Conservation (phyloP, 2,797 vertebrate genomes). For the Gastrophryne carolinensis region DNA sequence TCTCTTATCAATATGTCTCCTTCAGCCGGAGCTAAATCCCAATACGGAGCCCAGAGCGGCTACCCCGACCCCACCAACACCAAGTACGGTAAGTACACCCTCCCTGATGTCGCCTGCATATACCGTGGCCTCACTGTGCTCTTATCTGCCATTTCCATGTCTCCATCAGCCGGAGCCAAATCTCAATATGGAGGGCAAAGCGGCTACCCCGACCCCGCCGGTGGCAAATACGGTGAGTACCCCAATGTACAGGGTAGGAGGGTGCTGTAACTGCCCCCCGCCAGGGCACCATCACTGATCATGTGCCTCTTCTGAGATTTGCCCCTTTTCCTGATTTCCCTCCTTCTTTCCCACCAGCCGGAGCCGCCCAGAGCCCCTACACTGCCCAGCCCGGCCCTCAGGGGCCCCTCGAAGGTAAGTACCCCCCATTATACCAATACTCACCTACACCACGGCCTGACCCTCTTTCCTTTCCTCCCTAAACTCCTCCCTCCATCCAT, state of each 20-base stretch:
- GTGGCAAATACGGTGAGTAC: constrained; percentile 27
- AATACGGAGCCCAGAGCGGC: background rate
- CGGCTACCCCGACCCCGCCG: background rate
- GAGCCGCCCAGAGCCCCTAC: background rate
- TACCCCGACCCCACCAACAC: constrained; percentile 18
- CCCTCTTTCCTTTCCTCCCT: background rate
- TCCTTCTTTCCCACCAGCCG: background rate
- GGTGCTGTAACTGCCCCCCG: too few relatives aligned
- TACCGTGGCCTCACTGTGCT: background rate
- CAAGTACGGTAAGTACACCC: background rate
- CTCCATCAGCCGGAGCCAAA: background rate
- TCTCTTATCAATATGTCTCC: too few relatives aligned
- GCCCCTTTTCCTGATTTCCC: background rate
- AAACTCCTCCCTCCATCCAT: background rate
- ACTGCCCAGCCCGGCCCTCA: background rate
- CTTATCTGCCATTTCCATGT: background rate
- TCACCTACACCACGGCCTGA: too few relatives aligned
- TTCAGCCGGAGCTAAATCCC: background rate
- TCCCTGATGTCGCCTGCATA: background rate
- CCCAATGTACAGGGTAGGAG: too few relatives aligned
- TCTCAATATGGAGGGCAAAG: background rate
- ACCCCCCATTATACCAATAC: too few relatives aligned
- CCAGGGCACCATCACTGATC: too few relatives aligned
- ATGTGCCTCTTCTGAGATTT: too few relatives aligned
- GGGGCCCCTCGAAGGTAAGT: background rate